Evolutionary conservation across 2,888 invertebrate genomes (phyloP), one percentile per base, ranked within the genome.

Genomic region (Cheilosia variabilis): DNA sequence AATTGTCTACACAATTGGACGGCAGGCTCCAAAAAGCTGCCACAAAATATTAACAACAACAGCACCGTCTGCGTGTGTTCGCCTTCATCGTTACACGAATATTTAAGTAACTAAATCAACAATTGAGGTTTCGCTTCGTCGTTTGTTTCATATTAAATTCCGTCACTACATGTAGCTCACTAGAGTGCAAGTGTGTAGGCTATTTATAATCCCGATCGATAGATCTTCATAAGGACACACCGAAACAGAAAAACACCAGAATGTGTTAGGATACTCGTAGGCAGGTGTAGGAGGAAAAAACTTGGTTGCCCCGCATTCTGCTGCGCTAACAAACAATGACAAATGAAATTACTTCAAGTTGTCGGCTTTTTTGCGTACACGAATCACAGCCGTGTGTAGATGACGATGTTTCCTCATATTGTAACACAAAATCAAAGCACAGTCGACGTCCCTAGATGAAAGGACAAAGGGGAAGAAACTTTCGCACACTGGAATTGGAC

Each of bases 121-220:
- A 68, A 68, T 57, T 68, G 68, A 68, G 68, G 68, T 57, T 55
- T 57, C 9, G 31, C 31, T 31, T 0, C 31, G 31, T 63, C 45
- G 55, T 55, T 73, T 43, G 2, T 19, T 72, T 72, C 41, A 53
- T 31, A 43, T 43, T 53, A 53, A 62, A 72, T 53, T 31, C 53
- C 62, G 52, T 60, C 22, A 22, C 52, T 60, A 41, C 60, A 19
- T 55, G 34, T 34, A 34, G 34, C 34, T 34, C 34, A 7, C n/a
- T 58, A 5, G 37, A 34, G 31, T 53, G 27, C 57, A 52, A 60
- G 43, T 66, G 57, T 62, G 47, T 27, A 24, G 45, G 62, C 63
- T 73, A 73, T 73, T 73, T 73, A 63, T 55, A 69, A 53, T 63
- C 47, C 43, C 50, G 52, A 76, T 68, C 52, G 68, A 68, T 73